Evolutionary conservation across 2,888 invertebrate genomes (phyloP), one percentile per base, ranked within the genome.

Genomic region (Drosophila kuntzei): DNA sequence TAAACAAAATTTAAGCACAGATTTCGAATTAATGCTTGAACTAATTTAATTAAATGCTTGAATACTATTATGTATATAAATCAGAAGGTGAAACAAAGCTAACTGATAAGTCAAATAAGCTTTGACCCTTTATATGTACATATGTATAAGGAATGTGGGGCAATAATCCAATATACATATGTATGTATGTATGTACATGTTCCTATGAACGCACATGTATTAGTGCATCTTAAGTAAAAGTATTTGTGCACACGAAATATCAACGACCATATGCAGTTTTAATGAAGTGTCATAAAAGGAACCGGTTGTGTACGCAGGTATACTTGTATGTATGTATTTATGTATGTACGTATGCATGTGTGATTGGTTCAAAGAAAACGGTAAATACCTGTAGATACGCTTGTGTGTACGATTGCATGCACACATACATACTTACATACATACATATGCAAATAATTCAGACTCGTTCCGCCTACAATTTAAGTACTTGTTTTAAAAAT

Each of bases 281-380:
- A 9, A 12, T n/a, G 34, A 18, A 25, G 20, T 47, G 46, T 59
- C 22, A 49, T 59, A 41, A 54, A 54, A 54, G 43, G 44, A 69
- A 71, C 69, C 62, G 62, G 68, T 69, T 69, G 37, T 6, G 4
- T 2, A 36, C 34, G 27, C 9, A 29, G 4, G 8, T 43, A 16
- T n/a, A 22, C 41, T 22, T 22, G 9, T 22, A 4, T 27, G 27
- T 18, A 1, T 46, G 11, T 32, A 7, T 27, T 2, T 14, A 14
- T 20, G 16, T n/a, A n/a, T n/a, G n/a, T n/a, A n/a, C 3, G 3
- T 14, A 3, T 25, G 25, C 14, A 16, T 46, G 11, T 29, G 2
- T 6, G 22, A 22, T 22, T n/a, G 14, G 25, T 25, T 43, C 1
- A 20, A 12, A n/a, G 20, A 25, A n/a, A 43, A 22, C 43, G 5